Evolutionary conservation across 2,113 vertebrate species (phyloP), one percentile per base, ranked within the genome.

Genomic region (Hemibagrus wyckioides): DNA sequence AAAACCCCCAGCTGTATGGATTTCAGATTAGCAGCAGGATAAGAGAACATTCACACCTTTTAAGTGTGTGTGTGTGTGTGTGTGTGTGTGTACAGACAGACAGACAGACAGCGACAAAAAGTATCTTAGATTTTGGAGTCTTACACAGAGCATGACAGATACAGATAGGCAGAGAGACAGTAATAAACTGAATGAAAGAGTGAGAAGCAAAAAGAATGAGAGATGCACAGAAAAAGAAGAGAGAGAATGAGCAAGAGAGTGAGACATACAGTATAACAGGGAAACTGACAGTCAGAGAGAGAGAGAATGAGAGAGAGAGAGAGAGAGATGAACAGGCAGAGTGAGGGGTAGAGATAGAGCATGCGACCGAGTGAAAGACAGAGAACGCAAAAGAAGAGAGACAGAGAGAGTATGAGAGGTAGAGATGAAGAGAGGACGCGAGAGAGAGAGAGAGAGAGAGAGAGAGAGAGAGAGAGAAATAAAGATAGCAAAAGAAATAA

Each of bases 1-100:
- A 81, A 86, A 79, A 69, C 77, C 59, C n/a, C 57, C 36, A 71
- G 17, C 30, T 19, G 52, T 81, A 86, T 71, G 52, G 77, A 86
- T 86, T 86, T 86, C 36, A 81, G 50, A 86, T 86, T 81, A 81
- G 36, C 48, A 57, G 50, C 4, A 6, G 23, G 15, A 33, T 80
- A 81, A 71, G 63, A 30, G 11, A 82, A 54, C 59, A 67, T 82
- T 56, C 65, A 82, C 63, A 54, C 30, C 48, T 80, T 14, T 1
- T 80, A 8, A 5, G 30, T 39, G 76, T 80, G 59, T 67, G 44
- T n/a, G 75, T 33, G 75, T n/a, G 75, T 85, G 83, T 84, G 65
- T 84, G 82, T 83, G 82, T 69, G 44, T 50, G 19, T 30, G 28
- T 8, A 11, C 1, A 10, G 63, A 33, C n/a, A 65, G n/a, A 65